phyloP scores from a whole-genome alignment of 1,140 invertebrate species.

The Caenorhabditis latens region DNA sequence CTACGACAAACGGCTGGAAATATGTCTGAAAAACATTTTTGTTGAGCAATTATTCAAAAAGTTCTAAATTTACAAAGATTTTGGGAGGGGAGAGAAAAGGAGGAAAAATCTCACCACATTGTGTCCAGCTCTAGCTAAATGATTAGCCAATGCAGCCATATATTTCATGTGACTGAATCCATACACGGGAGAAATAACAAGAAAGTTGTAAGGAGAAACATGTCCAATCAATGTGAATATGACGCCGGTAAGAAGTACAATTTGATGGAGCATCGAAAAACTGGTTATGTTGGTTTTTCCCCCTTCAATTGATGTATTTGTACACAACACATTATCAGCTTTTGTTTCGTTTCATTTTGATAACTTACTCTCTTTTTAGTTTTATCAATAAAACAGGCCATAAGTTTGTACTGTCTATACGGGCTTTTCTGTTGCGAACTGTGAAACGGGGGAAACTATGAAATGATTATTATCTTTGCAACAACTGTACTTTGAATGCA shows the following conservation, averaged over 20 bases:
- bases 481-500: neutral
- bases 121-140: slow-evolving; percentile 27
- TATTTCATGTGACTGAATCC: slow-evolving; percentile 41
- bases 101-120: neutral
- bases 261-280: slow-evolving; percentile 32
- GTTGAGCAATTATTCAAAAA: too few relatives aligned
- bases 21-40: slow-evolving; percentile 3
- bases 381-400: neutral
- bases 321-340: slow-evolving; percentile 44
- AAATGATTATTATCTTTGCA: neutral
- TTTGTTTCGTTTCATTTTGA: slow-evolving; percentile 38
- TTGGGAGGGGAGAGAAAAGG: too few relatives aligned
- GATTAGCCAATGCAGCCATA: slow-evolving; percentile 35
- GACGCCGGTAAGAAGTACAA: neutral
- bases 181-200: slow-evolving; percentile 29
- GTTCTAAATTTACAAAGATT: too few relatives aligned
- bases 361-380: slow-evolving; percentile 15
- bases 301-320: neutral
- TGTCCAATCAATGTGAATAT: neutral
- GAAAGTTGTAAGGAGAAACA: neutral
- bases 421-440: neutral
- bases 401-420: neutral
- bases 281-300: neutral
- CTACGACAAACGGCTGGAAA: slow-evolving; percentile 27
- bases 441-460: neutral